These are phyloP conservation scores for Columba guinea DNA, from an alignment of 2,797 vertebrate genomes.

Conservation along the genomic window DNA sequence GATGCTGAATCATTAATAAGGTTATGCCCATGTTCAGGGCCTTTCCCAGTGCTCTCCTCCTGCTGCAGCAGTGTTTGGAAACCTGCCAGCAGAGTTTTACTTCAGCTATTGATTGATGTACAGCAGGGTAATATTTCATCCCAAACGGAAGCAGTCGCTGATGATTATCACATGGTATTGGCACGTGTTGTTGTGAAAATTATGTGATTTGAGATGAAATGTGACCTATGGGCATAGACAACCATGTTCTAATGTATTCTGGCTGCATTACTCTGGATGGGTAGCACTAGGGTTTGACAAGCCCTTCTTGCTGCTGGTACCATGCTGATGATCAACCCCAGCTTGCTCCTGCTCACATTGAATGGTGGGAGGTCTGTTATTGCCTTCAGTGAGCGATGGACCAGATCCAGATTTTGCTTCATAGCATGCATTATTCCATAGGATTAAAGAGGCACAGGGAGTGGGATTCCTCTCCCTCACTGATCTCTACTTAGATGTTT, in stretches of 20 bases:
- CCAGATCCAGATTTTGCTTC: neutral
- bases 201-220: neutral
- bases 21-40: neutral
- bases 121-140: neutral
- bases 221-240: neutral
- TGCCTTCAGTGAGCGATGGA: neutral
- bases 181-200: neutral
- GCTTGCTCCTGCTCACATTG: neutral
- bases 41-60: neutral
- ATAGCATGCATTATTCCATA: neutral
- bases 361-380: constrained; percentile 19
- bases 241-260: neutral
- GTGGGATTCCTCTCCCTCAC: neutral
- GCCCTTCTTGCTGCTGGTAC: neutral
- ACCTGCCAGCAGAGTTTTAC: neutral
- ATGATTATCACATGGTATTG: neutral
- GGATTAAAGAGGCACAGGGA: neutral
- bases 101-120: neutral
- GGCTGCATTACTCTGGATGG: neutral
- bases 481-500: neutral
- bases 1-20: neutral
- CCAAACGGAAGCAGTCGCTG: neutral
- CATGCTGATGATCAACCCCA: neutral
- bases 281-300: neutral
- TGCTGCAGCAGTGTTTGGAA: neutral